phyloP scores from a whole-genome alignment of 2,888 invertebrate genomes.

The Panorpa germanica region DNA sequence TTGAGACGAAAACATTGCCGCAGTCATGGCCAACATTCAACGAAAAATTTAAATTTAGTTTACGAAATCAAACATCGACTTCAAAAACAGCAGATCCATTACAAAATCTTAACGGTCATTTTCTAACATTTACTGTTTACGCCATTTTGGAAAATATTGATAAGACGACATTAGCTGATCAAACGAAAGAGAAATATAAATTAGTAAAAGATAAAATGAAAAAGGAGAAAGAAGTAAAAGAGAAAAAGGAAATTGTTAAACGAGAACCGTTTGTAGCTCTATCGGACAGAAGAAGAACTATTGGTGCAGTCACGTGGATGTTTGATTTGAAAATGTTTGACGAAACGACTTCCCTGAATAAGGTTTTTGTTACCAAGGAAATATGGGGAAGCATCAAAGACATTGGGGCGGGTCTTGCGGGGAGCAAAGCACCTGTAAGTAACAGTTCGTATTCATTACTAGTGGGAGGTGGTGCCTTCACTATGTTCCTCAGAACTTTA shows the following conservation, averaged over 20 bases:
- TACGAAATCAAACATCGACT: slow-evolving; percentile 5
- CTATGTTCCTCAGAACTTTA: too few relatives aligned
- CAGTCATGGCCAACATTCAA: slow-evolving; percentile 68
- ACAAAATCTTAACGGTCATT: slow-evolving; percentile 22
- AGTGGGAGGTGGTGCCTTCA: too few relatives aligned
- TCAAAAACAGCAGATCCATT: slow-evolving; percentile 16
- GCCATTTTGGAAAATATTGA: slow-evolving; percentile 20
- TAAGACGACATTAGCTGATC: background rate
- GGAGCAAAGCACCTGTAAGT: slow-evolving; percentile 6
- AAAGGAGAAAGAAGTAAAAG: slow-evolving; percentile 8
- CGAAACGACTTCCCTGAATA: slow-evolving; percentile 17
- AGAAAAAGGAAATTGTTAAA: slow-evolving; percentile 14
- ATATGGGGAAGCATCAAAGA: slow-evolving; percentile 24
- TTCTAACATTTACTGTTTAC: slow-evolving; percentile 25
- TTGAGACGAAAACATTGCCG: slow-evolving; percentile 51
- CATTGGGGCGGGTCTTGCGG: slow-evolving; percentile 15
- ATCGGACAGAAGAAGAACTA: slow-evolving; percentile 17
- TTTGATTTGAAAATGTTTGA: slow-evolving; percentile 23
- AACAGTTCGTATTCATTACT: too few relatives aligned
- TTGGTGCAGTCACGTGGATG: slow-evolving; percentile 25
- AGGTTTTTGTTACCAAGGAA: slow-evolving; percentile 21
- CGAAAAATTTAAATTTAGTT: slow-evolving; percentile 48
- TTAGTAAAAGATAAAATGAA: slow-evolving; percentile 17
- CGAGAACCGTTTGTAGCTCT: slow-evolving; percentile 20
- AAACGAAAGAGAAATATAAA: too few relatives aligned